Base-by-base conservation (phyloP, 2,888 invertebrate genomes). In the Drosophila fulvimacula region DNA sequence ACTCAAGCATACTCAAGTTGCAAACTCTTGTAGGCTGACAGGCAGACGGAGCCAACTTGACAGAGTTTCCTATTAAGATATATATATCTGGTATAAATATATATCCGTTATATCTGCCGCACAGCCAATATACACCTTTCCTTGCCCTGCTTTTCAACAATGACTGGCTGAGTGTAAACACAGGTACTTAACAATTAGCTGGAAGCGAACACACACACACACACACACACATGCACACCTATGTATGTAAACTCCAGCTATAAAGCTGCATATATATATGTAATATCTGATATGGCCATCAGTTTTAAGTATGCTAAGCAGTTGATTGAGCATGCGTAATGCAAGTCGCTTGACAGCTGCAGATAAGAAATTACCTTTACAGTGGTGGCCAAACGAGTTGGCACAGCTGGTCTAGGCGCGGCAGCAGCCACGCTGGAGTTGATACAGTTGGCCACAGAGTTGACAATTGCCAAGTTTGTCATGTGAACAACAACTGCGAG, bases 361-460 rank as follows among this genome's bases (percentile, higher is more conserved):
- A 51, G 17, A 2, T 19, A 5, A 15, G 6, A 10, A n/a, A 15
- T 13, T 24, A 7, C 9, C 24, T 21, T 6, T n/a, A 52, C 52
- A 52, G 38, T 52, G 52, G 3, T 27, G 52, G 52, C 52, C 52
- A 17, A 17, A 19, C 57, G 32, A 64, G 52, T 53, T 19, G 63
- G 21, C 36, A 38, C 69, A 61, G 38, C 36, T 19, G 46, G 10
- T 0, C 44, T 30, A 1, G 48, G 30, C 32, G 41, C 19, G 38
- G 32, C 42, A n/a, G 41, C 55, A 19, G 55, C 19, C 15, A 15
- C 10, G 42, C 42, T 11, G 27, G 7, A 42, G 64, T 73, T 73
- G 65, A 69, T 38, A 55, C 69, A 69, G 63, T 73, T 73, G 72
- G 56, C 42, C 42, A 17, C 69, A 38, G 51, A 38, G 51, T 61